Evolutionary conservation across 1,140 invertebrate genomes (phyloP), one percentile per base, ranked within the genome.

Genomic region (Rhizoglyphus robini): DNA sequence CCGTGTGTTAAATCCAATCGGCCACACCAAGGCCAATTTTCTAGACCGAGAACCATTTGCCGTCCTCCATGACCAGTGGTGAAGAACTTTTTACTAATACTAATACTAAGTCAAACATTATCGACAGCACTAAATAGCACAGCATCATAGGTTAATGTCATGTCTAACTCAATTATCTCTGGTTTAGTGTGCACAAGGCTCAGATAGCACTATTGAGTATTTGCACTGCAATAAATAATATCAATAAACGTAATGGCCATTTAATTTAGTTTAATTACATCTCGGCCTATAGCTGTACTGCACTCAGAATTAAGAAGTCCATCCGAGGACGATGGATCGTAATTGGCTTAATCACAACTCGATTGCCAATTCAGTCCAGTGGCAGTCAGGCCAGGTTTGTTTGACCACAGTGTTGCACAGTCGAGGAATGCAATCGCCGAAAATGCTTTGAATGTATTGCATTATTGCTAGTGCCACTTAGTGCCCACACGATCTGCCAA

Each of bases 221-320:
- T 11, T 32, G 23, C 20, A 54, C 51, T 8, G 23, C 31, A 8
- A 54, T 54, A 54, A 54, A 54, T 54, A 54, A 54, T 54, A 54
- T 54, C 51, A 54, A 54, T 54, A 54, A 54, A 54, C 8, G 8
- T 54, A 54, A 54, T 54, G 51, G 20, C 23, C 51, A 54, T 54
- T 54, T 54, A 54, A 54, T 54, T 54, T 54, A 54, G 23, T 54
- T 54, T 54, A 54, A 54, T 54, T 54, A 54, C 15, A 54, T 54
- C 51, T 54, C n/a, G n/a, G n/a, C n/a, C n/a, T n/a, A n/a, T n/a
- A n/a, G n/a, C n/a, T n/a, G n/a, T n/a, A n/a, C n/a, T n/a, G n/a
- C n/a, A n/a, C n/a, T n/a, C n/a, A n/a, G n/a, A n/a, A n/a, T n/a
- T n/a, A n/a, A n/a, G n/a, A n/a, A n/a, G n/a, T n/a, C n/a, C n/a